These are phyloP conservation scores for Halcyon leucocephala DNA, from an alignment of 2,797 vertebrate species.

Conservation along the genomic window DNA sequence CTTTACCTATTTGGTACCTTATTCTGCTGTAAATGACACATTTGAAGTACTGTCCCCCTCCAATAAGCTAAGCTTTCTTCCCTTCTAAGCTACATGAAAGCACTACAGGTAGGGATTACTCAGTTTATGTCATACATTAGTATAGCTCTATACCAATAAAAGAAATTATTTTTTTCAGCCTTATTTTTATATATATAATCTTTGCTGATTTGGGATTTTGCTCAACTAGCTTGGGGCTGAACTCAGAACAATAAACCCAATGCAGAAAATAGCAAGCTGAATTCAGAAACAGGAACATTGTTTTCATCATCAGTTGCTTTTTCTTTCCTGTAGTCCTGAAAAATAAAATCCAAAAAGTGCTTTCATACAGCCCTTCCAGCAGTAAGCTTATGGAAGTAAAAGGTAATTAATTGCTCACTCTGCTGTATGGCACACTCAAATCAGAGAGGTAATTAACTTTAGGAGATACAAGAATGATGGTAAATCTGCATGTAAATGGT, in stretches of 20 bases:
- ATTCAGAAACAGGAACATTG: background rate
- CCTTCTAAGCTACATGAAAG: background rate
- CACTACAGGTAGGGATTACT: background rate
- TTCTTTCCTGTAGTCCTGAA: background rate
- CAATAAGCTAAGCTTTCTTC: background rate
- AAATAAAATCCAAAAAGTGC: background rate
- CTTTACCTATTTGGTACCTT: background rate
- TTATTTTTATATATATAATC: background rate
- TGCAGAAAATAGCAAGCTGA: background rate
- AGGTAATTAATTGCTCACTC: background rate
- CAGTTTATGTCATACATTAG: background rate
- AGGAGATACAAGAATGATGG: background rate
- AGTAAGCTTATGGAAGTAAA: background rate
- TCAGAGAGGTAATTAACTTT: slow-evolving; percentile 12
- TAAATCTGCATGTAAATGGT: background rate
- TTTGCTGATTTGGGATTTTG: background rate
- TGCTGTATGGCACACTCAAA: background rate
- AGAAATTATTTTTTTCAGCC: background rate
- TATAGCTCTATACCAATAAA: background rate
- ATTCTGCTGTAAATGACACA: background rate
- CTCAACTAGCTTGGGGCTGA: background rate
- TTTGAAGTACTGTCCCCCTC: background rate
- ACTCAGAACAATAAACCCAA: background rate
- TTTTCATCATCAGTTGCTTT: background rate
- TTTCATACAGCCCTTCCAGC: background rate